Base-by-base conservation (phyloP, 2,113 vertebrate species). In the Ochotona curzoniae region DNA sequence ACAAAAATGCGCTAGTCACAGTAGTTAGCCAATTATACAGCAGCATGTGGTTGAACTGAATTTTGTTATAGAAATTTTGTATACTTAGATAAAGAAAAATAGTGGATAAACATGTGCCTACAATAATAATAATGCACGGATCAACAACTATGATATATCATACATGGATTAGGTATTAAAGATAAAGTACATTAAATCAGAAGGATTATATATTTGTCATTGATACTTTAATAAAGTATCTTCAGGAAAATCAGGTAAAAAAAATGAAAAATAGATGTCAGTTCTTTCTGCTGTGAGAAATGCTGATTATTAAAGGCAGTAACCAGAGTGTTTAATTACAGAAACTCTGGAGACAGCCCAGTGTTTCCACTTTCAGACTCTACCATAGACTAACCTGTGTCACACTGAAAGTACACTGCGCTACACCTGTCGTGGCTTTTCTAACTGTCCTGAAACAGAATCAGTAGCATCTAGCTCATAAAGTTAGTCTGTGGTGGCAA, bases 51-150 rank as follows among this genome's bases (percentile, higher is more conserved):
- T 47, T 69, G 25, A 75, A 66, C 21, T 21, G 7, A 93, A 57
- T 8, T 73, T 83, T 30, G 64, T 89, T 80, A 79, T 47, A 79
- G 23, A 86, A 51, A 79, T 20, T 15, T 76, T 28, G 32, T 76
- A 2, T 64, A 61, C 3, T 9, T 9, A 78, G 49, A 70, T 28
- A 74, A 87, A 26, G 67, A 69, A 10, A 91, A 47, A 76, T 61
- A n/a, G 8, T 3, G 26, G 64, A 64, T 17, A 28, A 63, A 83
- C 67, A 35, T 75, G n/a, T 10, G 5, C 44, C 49, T 70, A 18
- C 30, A 61, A 57, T 83, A 71, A 51, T 38, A 81, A 47, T n/a
- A 64, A 38, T 75, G 0, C 23, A 57, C 1, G 57, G 90, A 74
- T 17, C 63, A 54, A 49, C 21, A 67, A n/a, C 12, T 69, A 60